Base-by-base conservation (phyloP, 2,888 invertebrate genomes). In the Erpobdella octoculata region DNA sequence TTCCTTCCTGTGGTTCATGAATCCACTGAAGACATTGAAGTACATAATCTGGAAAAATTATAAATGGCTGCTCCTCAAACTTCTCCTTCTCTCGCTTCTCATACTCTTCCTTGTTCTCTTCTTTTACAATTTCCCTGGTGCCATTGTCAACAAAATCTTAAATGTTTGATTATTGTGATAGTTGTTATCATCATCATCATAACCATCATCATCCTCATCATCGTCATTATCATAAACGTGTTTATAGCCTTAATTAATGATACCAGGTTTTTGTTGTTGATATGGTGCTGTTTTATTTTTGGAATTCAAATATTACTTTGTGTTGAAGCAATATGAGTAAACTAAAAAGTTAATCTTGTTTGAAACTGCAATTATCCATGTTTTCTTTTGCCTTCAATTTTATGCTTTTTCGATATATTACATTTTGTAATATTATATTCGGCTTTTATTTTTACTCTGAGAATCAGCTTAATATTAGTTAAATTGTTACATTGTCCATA, bases 1-100 rank as follows among this genome's bases (percentile, higher is more conserved):
- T 0, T 77, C 77, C n/a, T 77, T 77, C 70, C 69, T 77, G 41
- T 77, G 77, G 77, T 73, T 77, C 69, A 59, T 75, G 73, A 76
- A 74, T 67, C 77, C 77, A 4, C 70, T 75, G 58, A 77, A 75
- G 59, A 71, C 76, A 25, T 71, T 77, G 25, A 71, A 73, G 53
- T 76, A 75, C 71, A 72, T 77, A 38, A 72, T 77, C 31, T 77
- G 76, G 75, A 75, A 73, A 70, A 75, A 75, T 68, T 77, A 71
- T 71, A 77, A 77, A 41, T 77, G 77, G 77, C 31, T 68, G 12
- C 66, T 77, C 36, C 41, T 77, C 67, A 75, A 74, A 35, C 31
- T 74, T 21, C 36, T 77, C 37, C 25, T 77, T 35, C 4, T 77
- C 38, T 5, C 72, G 18, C 25, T 74, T 18, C n/a, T 77, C 2